Base-by-base conservation (phyloP, 2,888 invertebrate genomes). In the Eumerus sabulonum region DNA sequence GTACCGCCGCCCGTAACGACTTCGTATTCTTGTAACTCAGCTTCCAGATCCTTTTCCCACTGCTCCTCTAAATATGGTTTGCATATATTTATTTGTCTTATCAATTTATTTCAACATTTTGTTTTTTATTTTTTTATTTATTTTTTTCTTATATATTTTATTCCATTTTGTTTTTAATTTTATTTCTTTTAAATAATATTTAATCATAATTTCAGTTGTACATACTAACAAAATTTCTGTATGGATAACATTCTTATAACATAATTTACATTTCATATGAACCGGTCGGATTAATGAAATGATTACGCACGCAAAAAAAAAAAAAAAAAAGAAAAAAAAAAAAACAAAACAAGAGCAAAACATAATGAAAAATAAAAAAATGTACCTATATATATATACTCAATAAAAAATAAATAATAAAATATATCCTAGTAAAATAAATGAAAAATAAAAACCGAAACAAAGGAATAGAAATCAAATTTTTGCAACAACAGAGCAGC, bases 31-130 rank as follows among this genome's bases (percentile, higher is more conserved):
- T 96, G 96, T 84, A 98, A 92, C 90, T 98, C 98, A 56, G 96
- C 96, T 88, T 97, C 97, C 86, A 98, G 90, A 90, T 98, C 98
- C 88, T 95, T 95, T 91, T 98, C 98, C 97, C 97, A 97, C 91
- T 97, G 96, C 90, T 96, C 96, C 93, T 94, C 90, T 91, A 90
- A 62, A 79, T 68, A 81, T 76, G 64, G 40, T 81, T 81, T 44
- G 35, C 71, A 81, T 81, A 56, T 81, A 70, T 81, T 76, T 81
- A 76, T 81, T 81, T 66, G 38, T 66, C 70, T 62, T 53, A 18
- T 71, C 54, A 59, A 53, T 67, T 36, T 62, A 60, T 5, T 7
- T 40, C 40, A 27, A 27, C 27, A 27, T 27, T 13, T 44, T 64
- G 19, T 64, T 60, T 51, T 70, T 13, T 56, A 18, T 57, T 17